Evolutionary conservation across 1,140 invertebrate genomes (phyloP).

Genomic region (Pseudomyrmex concolor): DNA sequence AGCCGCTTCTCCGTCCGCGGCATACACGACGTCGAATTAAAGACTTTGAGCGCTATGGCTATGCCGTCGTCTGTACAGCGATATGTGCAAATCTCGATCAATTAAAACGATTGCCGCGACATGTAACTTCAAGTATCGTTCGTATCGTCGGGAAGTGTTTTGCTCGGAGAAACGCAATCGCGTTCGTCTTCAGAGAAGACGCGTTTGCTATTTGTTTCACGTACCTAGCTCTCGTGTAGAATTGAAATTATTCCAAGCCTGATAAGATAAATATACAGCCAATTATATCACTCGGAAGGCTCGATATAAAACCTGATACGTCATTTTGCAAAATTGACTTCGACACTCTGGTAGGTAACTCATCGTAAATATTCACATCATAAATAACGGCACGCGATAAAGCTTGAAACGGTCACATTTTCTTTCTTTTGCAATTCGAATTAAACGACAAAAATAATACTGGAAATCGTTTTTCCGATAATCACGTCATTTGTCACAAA

Average conservation of each 20-base stretch:
- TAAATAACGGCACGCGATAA: background rate
- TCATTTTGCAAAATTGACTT: constrained; percentile 19
- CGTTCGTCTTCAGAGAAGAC: too few species aligned
- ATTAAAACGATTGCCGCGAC: constrained; percentile 63
- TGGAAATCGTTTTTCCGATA: constrained; percentile 14
- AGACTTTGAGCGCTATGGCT: constrained; percentile 59
- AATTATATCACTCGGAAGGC: background rate
- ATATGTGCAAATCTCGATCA: constrained; percentile 43
- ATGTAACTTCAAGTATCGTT: background rate
- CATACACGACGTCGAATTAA: constrained; percentile 73
- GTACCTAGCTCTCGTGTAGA: too few species aligned
- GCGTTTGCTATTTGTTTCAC: too few species aligned
- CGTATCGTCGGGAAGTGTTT: background rate
- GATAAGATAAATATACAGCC: background rate
- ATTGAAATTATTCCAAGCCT: too few species aligned
- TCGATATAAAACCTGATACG: constrained; percentile 10
- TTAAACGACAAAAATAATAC: constrained; percentile 32
- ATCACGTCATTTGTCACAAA: background rate
- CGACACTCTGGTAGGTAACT: too few species aligned
- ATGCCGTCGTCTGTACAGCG: background rate
- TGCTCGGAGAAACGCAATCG: constrained; percentile 9
- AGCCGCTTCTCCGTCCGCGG: constrained; percentile 63
- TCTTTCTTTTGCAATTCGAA: constrained; percentile 11
- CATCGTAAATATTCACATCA: background rate
- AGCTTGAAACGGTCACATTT: constrained; percentile 13